phyloP scores from a whole-genome alignment of 2,888 invertebrate genomes.

The Flexamia atlantica region DNA sequence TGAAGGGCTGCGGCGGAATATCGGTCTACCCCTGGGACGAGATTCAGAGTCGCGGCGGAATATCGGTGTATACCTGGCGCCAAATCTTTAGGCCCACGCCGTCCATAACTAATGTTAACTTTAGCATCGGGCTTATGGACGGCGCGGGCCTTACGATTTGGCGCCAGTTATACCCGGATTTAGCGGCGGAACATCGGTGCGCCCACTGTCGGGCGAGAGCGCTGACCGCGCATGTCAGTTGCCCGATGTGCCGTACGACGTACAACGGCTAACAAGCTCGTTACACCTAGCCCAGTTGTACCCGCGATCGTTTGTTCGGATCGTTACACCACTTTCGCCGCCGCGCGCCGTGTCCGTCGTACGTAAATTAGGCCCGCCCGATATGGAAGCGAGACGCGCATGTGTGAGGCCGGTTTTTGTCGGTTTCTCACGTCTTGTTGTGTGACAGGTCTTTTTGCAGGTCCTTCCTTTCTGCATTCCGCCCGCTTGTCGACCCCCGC shows the following conservation, averaged over 20 bases:
- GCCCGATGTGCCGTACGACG: background rate
- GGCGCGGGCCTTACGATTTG: too few species aligned
- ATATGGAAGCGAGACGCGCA: constrained; percentile 45
- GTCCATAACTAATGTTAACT: too few species aligned
- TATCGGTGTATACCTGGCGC: too few species aligned
- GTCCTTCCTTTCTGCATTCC: constrained; percentile 12
- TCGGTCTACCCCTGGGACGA: too few species aligned
- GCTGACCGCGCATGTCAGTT: background rate
- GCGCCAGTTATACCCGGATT: too few species aligned
- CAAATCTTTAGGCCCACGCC: too few species aligned
- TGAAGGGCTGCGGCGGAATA: too few species aligned
- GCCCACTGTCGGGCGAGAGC: background rate
- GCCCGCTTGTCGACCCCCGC: constrained; percentile 3
- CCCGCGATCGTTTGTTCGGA: constrained; percentile 5
- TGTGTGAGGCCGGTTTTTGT: constrained; percentile 44
- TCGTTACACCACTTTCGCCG: constrained; percentile 12
- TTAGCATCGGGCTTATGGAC: too few species aligned
- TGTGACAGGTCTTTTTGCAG: background rate
- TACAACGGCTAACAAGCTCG: constrained; percentile 50
- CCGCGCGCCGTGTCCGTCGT: background rate
- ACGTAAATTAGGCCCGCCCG: constrained; percentile 40
- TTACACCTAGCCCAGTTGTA: constrained; percentile 11
- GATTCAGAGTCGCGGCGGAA: too few species aligned
- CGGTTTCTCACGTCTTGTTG: constrained; percentile 34
- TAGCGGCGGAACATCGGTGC: too few species aligned